Conservation (phyloP, 1,140 invertebrate species). For the Sycophila sp. region DNA sequence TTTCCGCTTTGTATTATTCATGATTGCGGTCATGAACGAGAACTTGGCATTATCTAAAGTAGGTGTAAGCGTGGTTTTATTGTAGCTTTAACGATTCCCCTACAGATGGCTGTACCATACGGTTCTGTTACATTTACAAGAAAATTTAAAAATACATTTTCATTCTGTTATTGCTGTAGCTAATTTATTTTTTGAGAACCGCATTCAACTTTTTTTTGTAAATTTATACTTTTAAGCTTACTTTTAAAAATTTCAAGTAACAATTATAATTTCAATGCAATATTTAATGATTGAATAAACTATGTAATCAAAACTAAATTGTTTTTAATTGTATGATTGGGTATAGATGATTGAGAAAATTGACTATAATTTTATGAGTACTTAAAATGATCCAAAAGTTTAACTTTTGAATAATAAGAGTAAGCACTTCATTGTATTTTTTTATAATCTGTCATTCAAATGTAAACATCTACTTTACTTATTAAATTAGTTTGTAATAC, state of each 20-base stretch:
- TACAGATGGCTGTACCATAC: slow-evolving; percentile 31
- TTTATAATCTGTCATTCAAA: too few relatives aligned
- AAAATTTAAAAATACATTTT: slow-evolving; percentile 21
- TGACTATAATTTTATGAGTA: too few relatives aligned
- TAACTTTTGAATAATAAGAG: too few relatives aligned
- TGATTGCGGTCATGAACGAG: too few relatives aligned
- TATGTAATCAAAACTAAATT: not conserved
- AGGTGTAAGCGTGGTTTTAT: not conserved
- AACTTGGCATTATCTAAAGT: slow-evolving; percentile 9
- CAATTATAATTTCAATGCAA: slow-evolving; percentile 26
- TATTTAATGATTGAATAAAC: slow-evolving; percentile 20
- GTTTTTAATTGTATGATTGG: too few relatives aligned
- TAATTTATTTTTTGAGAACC: slow-evolving; percentile 8
- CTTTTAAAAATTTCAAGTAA: slow-evolving; percentile 11
- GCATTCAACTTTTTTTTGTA: slow-evolving; percentile 13
- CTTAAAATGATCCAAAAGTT: too few relatives aligned
- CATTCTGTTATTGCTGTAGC: slow-evolving; percentile 10
- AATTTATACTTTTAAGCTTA: slow-evolving; percentile 13
- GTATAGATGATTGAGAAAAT: too few relatives aligned
- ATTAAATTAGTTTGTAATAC: too few relatives aligned
- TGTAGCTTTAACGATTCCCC: not conserved
- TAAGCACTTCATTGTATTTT: too few relatives aligned
- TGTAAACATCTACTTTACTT: too few relatives aligned
- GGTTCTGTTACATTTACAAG: slow-evolving; percentile 2
- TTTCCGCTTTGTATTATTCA: too few relatives aligned